phyloP scores from a whole-genome alignment of 2,888 invertebrate species.

The Physocephala rufipes region DNA sequence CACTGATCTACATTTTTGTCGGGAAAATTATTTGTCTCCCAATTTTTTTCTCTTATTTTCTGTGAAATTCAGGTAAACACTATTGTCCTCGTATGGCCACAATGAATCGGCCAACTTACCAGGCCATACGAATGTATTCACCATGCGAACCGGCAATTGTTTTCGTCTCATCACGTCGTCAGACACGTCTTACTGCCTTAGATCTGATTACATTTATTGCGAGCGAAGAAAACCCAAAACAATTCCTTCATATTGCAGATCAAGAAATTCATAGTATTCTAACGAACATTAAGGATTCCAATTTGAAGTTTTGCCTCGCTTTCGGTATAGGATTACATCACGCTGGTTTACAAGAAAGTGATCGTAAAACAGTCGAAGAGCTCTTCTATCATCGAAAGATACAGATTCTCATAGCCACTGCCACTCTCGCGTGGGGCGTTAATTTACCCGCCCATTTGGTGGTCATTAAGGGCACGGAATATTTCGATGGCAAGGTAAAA shows the following conservation, averaged over 20 bases:
- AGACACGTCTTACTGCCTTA: slow-evolving; percentile 94
- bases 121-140: slow-evolving; percentile 93
- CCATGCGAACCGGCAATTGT: slow-evolving; percentile 90
- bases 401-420: slow-evolving; percentile 95
- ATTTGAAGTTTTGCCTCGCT: slow-evolving; percentile 90
- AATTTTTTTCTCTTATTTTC: neutral
- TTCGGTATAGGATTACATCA: slow-evolving; percentile 99
- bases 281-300: slow-evolving; percentile 80
- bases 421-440: slow-evolving; percentile 99
- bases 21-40: neutral
- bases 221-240: slow-evolving; percentile 91
- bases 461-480: slow-evolving; percentile 99
- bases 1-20: neutral
- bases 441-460: slow-evolving; percentile 99
- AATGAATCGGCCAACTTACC: slow-evolving; percentile 98
- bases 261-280: slow-evolving; percentile 84
- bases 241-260: slow-evolving; percentile 91
- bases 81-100: slow-evolving; percentile 99
- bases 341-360: slow-evolving; percentile 93
- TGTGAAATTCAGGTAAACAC: slow-evolving; percentile 72
- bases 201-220: slow-evolving; percentile 93
- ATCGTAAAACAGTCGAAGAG: slow-evolving; percentile 91
- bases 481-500: slow-evolving; percentile 95
- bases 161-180: slow-evolving; percentile 95
- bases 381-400: slow-evolving; percentile 95